Conservation (phyloP, 2,888 invertebrate genomes). For the Germaria angustata region DNA sequence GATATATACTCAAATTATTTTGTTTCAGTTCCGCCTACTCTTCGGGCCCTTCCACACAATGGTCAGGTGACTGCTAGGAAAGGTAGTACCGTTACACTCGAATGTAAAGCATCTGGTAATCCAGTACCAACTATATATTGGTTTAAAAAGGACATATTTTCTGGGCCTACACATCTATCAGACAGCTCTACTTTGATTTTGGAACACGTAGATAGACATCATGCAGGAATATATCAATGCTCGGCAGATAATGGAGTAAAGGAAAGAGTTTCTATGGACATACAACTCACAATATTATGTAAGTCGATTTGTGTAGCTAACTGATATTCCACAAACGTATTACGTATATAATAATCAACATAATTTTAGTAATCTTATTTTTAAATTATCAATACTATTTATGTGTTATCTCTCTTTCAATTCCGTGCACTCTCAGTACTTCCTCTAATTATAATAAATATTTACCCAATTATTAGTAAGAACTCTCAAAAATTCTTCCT, state of each 20-base stretch:
- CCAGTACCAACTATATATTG: conserved; percentile 87
- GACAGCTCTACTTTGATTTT: conserved; percentile 81
- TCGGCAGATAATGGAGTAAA: conserved; percentile 82
- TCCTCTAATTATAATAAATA: too few relatives aligned
- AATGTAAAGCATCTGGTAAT: conserved; percentile 87
- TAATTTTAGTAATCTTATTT: too few relatives aligned
- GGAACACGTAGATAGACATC: conserved; percentile 81
- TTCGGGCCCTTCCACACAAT: conserved; percentile 84
- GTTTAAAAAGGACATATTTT: conserved; percentile 82
- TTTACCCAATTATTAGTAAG: too few relatives aligned
- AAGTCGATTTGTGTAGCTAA: conserved; percentile 71
- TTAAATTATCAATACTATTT: too few relatives aligned
- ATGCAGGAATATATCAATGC: conserved; percentile 82
- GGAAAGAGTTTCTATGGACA: conserved; percentile 81
- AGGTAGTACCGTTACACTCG: conserved; percentile 85
- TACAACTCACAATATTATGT: conserved; percentile 82
- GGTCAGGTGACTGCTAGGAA: conserved; percentile 85
- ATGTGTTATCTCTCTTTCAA: too few relatives aligned
- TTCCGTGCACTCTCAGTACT: too few relatives aligned
- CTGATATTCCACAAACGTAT: too few relatives aligned
- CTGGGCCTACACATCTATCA: conserved; percentile 80
- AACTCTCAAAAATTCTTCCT: too few relatives aligned
- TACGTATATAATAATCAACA: too few relatives aligned
- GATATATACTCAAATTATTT: too few relatives aligned
- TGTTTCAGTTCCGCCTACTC: conserved; percentile 84